Evolutionary conservation across 2,888 invertebrate genomes (phyloP), one percentile per base, ranked within the genome.

Genomic region (Cloeon dipterum): DNA sequence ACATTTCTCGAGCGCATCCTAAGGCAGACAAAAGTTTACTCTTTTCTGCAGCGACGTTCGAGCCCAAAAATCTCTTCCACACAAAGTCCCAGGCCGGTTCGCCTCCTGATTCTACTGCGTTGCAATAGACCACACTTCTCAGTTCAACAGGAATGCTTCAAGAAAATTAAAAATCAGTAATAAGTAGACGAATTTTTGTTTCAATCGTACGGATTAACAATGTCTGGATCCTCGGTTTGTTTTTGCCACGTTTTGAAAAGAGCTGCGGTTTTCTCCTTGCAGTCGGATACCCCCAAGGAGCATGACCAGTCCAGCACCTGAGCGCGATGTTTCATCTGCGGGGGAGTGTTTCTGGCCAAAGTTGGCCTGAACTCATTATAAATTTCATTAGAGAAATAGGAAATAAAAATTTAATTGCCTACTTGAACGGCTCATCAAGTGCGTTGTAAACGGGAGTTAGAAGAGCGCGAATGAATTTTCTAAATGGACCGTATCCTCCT

Each of bases 61-160:
- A 70, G 3, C 66, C 67, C 26, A 67, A 53, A 52, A 81, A 89
- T 20, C 77, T 64, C 34, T 77, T 64, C 71, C 83, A 86, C 1
- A 78, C 74, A 52, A 89, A 91, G 42, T 78, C 68, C 91, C 91
- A 93, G 50, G 88, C 86, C 1, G 66, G 62, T 44, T 77, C 73
- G 0, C 78, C 77, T 1, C 91, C 91, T 7, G 75, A 68, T 39
- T 72, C 66, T 5, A 93, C 71, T 0, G 82, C 88, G 2, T 78
- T 74, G 50, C 91, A 91, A 56, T 88, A 89, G 1, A 89, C 79
- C 1, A 78, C 70, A 18, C 68, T 67, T 34, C 69, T 66, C 19
- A 74, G 50, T 50, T 72, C 69, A 8, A 70, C 66, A 26, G 67
- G 61, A 38, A 77, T 64, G 34, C 70, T 70, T 44, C 35, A 52